phyloP scores from a whole-genome alignment of 1,140 invertebrate species.

The Plectrocnemia conspersa region DNA sequence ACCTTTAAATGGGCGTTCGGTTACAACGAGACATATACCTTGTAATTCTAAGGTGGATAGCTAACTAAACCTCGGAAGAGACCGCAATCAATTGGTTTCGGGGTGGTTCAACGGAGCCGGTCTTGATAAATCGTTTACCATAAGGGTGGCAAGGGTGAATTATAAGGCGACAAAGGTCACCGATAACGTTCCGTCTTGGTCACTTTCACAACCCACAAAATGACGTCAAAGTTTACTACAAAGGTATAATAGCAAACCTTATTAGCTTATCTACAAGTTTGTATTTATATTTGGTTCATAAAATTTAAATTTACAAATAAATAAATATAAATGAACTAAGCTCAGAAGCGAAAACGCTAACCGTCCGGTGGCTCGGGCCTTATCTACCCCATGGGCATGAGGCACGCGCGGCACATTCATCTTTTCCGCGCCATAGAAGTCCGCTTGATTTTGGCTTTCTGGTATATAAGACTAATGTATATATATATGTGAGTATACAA shows the following conservation, averaged over 20 bases:
- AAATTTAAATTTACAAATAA: too few relatives aligned
- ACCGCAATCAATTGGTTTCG: conserved; percentile 2
- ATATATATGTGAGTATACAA: too few relatives aligned
- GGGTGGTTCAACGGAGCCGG: not conserved
- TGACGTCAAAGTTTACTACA: not conserved
- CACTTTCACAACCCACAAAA: not conserved
- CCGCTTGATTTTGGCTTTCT: conserved; percentile 19
- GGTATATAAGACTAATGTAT: too few relatives aligned
- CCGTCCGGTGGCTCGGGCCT: too few relatives aligned
- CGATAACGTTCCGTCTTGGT: conserved; percentile 8
- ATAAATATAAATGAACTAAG: too few relatives aligned
- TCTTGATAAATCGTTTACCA: not conserved
- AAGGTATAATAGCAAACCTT: too few relatives aligned
- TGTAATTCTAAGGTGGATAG: not conserved
- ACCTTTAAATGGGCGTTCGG: too few relatives aligned
- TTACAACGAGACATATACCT: too few relatives aligned
- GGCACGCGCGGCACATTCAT: conserved; percentile 20
- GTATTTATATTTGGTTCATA: too few relatives aligned
- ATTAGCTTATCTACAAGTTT: too few relatives aligned
- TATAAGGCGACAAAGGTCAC: conserved; percentile 5
- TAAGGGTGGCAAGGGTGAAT: conserved; percentile 9
- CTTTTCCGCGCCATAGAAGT: conserved; percentile 24
- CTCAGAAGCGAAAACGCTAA: too few relatives aligned
- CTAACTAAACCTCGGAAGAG: conserved; percentile 8
- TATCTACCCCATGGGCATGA: conserved; percentile 6